These are phyloP conservation scores for Micrasema longulum DNA, from an alignment of 1,140 invertebrate species.

Conservation along the genomic window DNA sequence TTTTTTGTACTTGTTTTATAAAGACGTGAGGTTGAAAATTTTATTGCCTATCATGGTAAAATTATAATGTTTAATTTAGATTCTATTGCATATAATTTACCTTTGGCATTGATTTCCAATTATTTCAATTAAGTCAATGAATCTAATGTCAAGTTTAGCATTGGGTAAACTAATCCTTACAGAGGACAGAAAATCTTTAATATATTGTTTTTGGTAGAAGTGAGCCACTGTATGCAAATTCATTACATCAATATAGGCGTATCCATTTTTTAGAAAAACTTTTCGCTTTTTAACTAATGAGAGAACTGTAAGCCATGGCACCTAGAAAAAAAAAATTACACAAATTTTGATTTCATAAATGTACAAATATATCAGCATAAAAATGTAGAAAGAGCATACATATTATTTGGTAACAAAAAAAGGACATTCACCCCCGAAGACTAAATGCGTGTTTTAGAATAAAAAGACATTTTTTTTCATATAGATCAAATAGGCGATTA, in stretches of 20 bases:
- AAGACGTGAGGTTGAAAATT: too few species aligned
- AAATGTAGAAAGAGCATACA: too few species aligned
- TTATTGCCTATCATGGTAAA: too few species aligned
- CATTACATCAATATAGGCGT: slow-evolving; percentile 20
- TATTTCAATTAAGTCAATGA: slow-evolving; percentile 24
- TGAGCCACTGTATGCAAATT: slow-evolving; percentile 1
- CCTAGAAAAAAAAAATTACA: slow-evolving; percentile 1
- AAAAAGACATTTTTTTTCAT: too few species aligned
- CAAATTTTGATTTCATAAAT: neutral
- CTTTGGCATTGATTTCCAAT: slow-evolving; percentile 9
- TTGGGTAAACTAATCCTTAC: slow-evolving; percentile 27
- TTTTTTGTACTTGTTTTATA: too few species aligned
- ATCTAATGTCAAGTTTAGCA: slow-evolving; percentile 30
- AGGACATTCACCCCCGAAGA: too few species aligned
- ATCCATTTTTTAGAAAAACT: neutral
- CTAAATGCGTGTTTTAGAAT: too few species aligned
- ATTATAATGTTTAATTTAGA: neutral
- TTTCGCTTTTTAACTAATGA: neutral
- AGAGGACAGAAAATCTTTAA: slow-evolving; percentile 17
- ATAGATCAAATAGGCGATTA: too few species aligned
- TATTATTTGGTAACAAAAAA: too few species aligned
- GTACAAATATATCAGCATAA: too few species aligned
- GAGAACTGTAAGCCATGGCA: slow-evolving; percentile 5
- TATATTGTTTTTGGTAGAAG: neutral
- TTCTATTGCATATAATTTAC: slow-evolving; percentile 6